Conservation (phyloP, 1,140 invertebrate genomes). For the Plutomurus gul region DNA sequence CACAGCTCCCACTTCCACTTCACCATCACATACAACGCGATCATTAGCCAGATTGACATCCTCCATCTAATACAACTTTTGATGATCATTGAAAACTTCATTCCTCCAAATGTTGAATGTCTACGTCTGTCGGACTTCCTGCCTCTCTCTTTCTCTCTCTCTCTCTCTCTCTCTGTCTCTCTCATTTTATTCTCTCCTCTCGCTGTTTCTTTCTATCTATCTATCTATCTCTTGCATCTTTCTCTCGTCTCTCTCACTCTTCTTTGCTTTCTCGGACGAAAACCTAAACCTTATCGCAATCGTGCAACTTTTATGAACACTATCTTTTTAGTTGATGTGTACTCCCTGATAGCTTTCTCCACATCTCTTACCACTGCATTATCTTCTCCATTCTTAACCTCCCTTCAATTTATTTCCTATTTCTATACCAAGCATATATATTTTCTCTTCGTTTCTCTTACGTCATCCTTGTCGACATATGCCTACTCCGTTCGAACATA, state of each 20-base stretch:
- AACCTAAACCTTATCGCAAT: too few species aligned
- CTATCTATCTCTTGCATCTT: not conserved
- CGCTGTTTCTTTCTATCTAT: not conserved
- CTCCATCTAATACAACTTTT: constrained; percentile 46
- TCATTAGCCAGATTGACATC: constrained; percentile 51
- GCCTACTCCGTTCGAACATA: too few species aligned
- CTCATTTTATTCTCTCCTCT: too few species aligned
- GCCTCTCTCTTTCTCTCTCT: not conserved
- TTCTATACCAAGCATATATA: too few species aligned
- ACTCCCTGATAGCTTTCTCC: too few species aligned
- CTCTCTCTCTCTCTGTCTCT: not conserved
- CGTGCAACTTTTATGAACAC: too few species aligned
- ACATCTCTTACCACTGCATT: too few species aligned
- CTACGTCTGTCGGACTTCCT: not conserved
- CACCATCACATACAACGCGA: constrained; percentile 13
- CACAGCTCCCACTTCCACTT: not conserved
- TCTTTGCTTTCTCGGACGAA: not conserved
- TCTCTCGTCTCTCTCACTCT: not conserved
- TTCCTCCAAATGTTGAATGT: not conserved
- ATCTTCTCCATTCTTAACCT: too few species aligned
- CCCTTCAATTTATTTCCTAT: too few species aligned
- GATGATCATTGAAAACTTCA: constrained; percentile 47
- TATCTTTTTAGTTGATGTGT: too few species aligned
- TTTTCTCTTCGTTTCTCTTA: too few species aligned
- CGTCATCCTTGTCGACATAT: too few species aligned